Evolutionary conservation across 2,888 invertebrate genomes (phyloP), one percentile per base, ranked within the genome.

Genomic region (Meloe dianella): DNA sequence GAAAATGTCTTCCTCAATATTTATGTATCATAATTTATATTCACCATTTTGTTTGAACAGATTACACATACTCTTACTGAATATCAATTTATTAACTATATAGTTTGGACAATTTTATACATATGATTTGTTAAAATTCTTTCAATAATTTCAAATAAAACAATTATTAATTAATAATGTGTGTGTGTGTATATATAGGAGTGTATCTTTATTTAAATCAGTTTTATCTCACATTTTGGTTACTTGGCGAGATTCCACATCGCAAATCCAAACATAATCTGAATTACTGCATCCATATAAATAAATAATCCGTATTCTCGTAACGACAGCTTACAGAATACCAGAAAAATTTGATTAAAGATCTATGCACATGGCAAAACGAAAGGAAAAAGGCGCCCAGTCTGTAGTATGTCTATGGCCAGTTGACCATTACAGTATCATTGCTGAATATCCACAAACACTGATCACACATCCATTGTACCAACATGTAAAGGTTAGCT

Each of bases 331-430:
- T 78, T 78, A 80, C 81, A 81, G 80, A 80, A 81, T 80, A 80
- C 80, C 81, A 81, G 80, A 82, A 83, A 82, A 83, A 81, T 83
- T 83, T 83, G 82, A 83, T 83, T 83, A 83, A 83, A 80, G 81
- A 82, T 83, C 83, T 83, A 82, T 83, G 81, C 81, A 77, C 80
- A 77, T 77, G 74, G 75, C 75, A 78, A 80, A 81, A 75, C 77
- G 79, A 79, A 80, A 75, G 75, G 77, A 81, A 82, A 83, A 82
- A 79, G 78, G 76, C 78, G 77, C 78, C 74, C 79, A 79, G 83
- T 83, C 82, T 82, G 82, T 81, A 81, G 82, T 82, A 80, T 81
- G 83, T 83, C 83, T 82, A 81, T 79, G 78, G 70, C 68, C 79
- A 82, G 80, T 76, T 60, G 81, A 65, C 79, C 83, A 80, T 67